Percentiles rank a stretch among this genome's conserved stretches.
These are phyloP conservation scores for Hypsibius dujardini DNA, from an alignment of 1,140 invertebrate genomes.

Conservation along the genomic window DNA sequence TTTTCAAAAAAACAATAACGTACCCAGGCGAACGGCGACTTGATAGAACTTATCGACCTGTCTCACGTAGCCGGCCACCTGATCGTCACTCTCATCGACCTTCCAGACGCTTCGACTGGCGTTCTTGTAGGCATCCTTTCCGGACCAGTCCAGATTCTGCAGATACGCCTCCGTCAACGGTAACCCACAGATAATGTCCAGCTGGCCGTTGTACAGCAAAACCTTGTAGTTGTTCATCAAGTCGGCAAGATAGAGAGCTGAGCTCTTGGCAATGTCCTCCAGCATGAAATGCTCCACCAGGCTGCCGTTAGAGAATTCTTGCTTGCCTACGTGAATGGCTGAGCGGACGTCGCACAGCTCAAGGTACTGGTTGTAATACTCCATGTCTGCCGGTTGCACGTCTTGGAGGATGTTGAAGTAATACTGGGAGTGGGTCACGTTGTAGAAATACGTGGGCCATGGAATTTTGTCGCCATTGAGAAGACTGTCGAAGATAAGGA, in stretches of 20 bases:
- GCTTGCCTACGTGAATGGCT: conserved; percentile 62
- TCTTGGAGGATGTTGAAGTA: conserved; percentile 60
- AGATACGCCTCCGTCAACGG: conserved; percentile 55
- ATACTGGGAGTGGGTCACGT: conserved; percentile 54
- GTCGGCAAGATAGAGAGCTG: not conserved
- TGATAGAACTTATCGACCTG: conserved; percentile 52
- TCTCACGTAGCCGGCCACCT: conserved; percentile 58
- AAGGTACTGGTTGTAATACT: conserved; percentile 33
- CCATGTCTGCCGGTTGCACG: conserved; percentile 34
- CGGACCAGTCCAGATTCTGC: conserved; percentile 44
- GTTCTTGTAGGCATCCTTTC: conserved; percentile 43
- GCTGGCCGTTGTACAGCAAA: conserved; percentile 52
- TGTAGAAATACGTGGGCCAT: conserved; percentile 48
- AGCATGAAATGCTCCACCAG: conserved; percentile 48
- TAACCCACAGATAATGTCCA: conserved; percentile 67
- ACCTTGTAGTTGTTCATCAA: conserved; percentile 11
- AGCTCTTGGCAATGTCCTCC: conserved; percentile 22
- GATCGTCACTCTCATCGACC: conserved; percentile 37
- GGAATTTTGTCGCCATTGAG: conserved; percentile 49
- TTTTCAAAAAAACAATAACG: not conserved
- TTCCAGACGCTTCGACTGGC: conserved; percentile 48
- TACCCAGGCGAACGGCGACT: conserved; percentile 44
- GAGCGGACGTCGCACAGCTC: conserved; percentile 39
- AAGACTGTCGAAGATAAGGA: conserved; percentile 49
- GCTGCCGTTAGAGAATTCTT: conserved; percentile 43